A percentile compares a stretch with the other conserved stretches of the same genome.
These are phyloP conservation scores for Virgularia gustaviana DNA, from an alignment of 92 coral and sea anemone species.

Conservation along the genomic window DNA sequence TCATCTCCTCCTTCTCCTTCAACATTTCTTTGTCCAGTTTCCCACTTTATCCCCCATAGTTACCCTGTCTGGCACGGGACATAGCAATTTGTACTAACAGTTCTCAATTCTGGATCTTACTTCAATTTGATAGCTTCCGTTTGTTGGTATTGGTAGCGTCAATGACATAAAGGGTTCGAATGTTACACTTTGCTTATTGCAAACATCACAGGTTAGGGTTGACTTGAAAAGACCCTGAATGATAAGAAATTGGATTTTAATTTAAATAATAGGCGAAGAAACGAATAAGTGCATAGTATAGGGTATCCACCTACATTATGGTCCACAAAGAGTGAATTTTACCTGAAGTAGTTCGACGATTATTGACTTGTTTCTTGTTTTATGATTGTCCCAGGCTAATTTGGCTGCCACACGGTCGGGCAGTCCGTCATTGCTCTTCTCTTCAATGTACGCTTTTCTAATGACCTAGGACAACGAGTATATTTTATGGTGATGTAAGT, in stretches of 20 bases:
- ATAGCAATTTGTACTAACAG: too few species aligned
- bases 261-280: too few species aligned
- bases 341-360: slow-evolving; percentile 91
- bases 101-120: too few species aligned
- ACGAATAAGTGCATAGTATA: too few species aligned
- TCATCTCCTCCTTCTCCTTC: too few species aligned
- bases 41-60: too few species aligned
- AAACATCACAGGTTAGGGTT: slow-evolving; percentile 72
- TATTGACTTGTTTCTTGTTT: slow-evolving; percentile 72
- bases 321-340: too few species aligned
- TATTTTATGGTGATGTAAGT: background rate
- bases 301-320: too few species aligned
- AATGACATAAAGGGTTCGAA: slow-evolving; percentile 88
- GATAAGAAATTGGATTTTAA: background rate
- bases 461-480: slow-evolving; percentile 45
- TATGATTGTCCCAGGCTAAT: slow-evolving; percentile 90
- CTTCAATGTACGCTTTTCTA: slow-evolving; percentile 71
- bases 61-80: too few species aligned
- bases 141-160: slow-evolving; percentile 77
- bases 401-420: slow-evolving; percentile 62
- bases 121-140: slow-evolving; percentile 67
- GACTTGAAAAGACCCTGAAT: slow-evolving; percentile 89
- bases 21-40: too few species aligned
- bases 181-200: slow-evolving; percentile 74
- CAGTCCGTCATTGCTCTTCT: slow-evolving; percentile 69